phyloP scores from a whole-genome alignment of 2,113 vertebrate genomes.

The Erythrocercus mccallii region DNA sequence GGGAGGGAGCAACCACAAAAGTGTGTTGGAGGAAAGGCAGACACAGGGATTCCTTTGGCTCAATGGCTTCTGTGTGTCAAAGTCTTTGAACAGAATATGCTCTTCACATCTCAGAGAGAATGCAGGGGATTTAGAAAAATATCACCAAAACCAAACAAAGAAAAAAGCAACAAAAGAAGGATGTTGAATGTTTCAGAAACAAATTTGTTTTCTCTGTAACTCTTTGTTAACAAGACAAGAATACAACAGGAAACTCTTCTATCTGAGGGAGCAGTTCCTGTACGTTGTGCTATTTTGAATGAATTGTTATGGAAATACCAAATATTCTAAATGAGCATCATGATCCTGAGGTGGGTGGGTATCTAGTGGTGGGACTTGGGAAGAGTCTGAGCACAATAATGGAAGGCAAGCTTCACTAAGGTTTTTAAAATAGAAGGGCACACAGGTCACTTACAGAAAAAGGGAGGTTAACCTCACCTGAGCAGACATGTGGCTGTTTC shows the following conservation, averaged over 20 bases:
- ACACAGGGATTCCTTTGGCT: background rate
- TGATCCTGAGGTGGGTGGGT: background rate
- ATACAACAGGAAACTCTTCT: background rate
- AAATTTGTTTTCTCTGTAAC: background rate
- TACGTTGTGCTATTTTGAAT: background rate
- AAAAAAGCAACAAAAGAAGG: background rate
- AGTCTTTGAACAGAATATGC: background rate
- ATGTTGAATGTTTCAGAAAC: background rate
- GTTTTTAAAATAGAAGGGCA: background rate
- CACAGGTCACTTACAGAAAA: background rate
- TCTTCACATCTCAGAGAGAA: background rate
- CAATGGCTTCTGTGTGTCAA: background rate
- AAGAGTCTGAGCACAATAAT: background rate
- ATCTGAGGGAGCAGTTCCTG: background rate
- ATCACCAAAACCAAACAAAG: background rate
- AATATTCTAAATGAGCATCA: background rate
- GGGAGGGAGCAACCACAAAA: accelerated
- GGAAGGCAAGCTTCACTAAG: background rate
- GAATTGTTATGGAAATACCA: background rate
- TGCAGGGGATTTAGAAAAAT: background rate
- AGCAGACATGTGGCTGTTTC: background rate
- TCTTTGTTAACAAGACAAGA: background rate
- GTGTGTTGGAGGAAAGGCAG: background rate
- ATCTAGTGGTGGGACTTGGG: background rate
- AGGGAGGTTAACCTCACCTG: background rate